Percentiles rank a stretch among this genome's conserved stretches.
phyloP scores from a whole-genome alignment of 1,140 invertebrate genomes.

The Nautilus pompilius region DNA sequence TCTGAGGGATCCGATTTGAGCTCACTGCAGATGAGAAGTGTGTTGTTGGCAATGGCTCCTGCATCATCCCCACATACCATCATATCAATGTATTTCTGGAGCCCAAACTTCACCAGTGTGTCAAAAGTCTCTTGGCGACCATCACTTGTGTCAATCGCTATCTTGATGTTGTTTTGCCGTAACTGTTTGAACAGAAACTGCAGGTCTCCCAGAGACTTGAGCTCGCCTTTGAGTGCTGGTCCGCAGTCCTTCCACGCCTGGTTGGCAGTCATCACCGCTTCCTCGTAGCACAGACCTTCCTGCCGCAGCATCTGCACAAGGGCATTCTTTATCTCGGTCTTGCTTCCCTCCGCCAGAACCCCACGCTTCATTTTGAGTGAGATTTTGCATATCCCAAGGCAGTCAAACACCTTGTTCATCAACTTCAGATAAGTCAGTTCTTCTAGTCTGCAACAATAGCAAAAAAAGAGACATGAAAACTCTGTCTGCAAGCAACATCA shows the following conservation, averaged over 20 bases:
- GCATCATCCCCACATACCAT: slow-evolving; percentile 59
- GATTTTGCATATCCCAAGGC: slow-evolving; percentile 47
- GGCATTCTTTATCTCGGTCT: slow-evolving; percentile 41
- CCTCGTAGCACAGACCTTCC: slow-evolving; percentile 47
- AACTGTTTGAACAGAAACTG: slow-evolving; percentile 47
- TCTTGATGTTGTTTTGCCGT: slow-evolving; percentile 51
- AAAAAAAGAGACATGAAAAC: no score
- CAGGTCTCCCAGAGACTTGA: slow-evolving; percentile 9
- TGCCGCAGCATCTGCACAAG: slow-evolving; percentile 46
- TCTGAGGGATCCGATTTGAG: slow-evolving; percentile 47
- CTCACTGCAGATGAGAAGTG: slow-evolving; percentile 49
- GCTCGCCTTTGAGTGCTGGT: slow-evolving; percentile 9
- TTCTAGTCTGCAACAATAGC: slow-evolving; percentile 33
- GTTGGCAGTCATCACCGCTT: slow-evolving; percentile 36
- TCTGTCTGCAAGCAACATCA: no score
- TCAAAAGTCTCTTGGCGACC: slow-evolving; percentile 42
- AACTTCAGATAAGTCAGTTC: slow-evolving; percentile 33
- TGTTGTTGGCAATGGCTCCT: slow-evolving; percentile 26
- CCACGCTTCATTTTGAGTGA: slow-evolving; percentile 44
- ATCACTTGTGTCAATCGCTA: slow-evolving; percentile 57
- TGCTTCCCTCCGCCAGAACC: slow-evolving; percentile 53
- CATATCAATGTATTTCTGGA: slow-evolving; percentile 52
- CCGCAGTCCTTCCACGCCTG: slow-evolving; percentile 36
- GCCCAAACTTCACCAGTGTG: slow-evolving; percentile 40
- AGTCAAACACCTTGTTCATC: slow-evolving; percentile 37